Evolutionary conservation across 2,888 invertebrate genomes (phyloP), one percentile per base, ranked within the genome.

Genomic region (Clepsis dumicolana): DNA sequence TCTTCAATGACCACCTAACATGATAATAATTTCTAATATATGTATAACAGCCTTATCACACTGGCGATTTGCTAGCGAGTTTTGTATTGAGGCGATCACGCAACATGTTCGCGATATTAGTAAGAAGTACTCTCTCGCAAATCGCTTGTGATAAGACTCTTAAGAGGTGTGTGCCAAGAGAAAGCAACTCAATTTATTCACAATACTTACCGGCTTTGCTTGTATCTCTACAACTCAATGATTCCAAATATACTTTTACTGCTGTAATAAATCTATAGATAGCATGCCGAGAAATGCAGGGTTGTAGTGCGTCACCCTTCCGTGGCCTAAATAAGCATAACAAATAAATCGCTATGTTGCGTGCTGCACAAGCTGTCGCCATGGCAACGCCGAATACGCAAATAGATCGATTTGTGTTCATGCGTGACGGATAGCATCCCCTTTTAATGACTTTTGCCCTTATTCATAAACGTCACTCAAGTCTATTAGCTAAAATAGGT

Each of bases 271-370:
- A n/a, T 21, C 52, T 52, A 48, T 48, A 12, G 4, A 48, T 48
- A 48, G 48, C 48, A 48, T 21, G 48, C 21, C 12, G 12, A 48
- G 21, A 48, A 48, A 21, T 12, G 16, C 48, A 21, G 48, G 48
- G 2, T 48, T 48, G 21, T 10, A 12, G 48, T 12, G 21, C n/a
- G 21, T 54, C 18, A 12, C 60, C 62, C 60, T 60, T 38, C 8
- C 38, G 38, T 50, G 60, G 48, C 66, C 61, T 53, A 24, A 57
- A 67, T 57, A 67, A 50, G 53, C 44, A 25, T 41, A 59, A 57
- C 57, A 41, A 59, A 54, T 53, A 67, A 67, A 63, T 67, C 56
- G 62, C 62, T 57, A 41, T 7, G 25, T 67, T 29, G 67, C 67
- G 67, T 67, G 66, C 44, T 4, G 24, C 25, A n/a, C 38, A 38